Evolutionary conservation across 2,113 vertebrate genomes (phyloP), one percentile per base, ranked within the genome.

Genomic region (Zosterops lateralis): DNA sequence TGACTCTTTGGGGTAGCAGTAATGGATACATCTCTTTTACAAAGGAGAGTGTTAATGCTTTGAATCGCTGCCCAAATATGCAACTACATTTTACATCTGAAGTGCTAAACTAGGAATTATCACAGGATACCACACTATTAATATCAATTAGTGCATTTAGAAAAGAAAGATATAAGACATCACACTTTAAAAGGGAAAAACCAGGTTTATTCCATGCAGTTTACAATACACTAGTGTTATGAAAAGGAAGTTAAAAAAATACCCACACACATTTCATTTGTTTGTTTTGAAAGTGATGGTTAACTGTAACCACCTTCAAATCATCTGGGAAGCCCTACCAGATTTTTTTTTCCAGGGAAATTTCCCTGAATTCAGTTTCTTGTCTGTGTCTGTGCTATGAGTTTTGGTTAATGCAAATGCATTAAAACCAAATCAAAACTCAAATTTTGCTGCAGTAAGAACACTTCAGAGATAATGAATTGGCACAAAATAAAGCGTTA

Each of bases 211-310:
- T 97, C 76, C 95, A 93, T 88, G 83, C 85, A 88, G 57, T 92
- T 95, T 92, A 94, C 94, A 96, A 95, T 90, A 95, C 5, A 58
- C 53, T 84, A 91, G 82, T 95, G 91, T 93, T 95, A 94, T 76
- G 91, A 96, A 95, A 87, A 95, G 84, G 66, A 93, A 48, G 70
- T 93, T 95, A 91, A 95, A 97, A 96, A 97, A 97, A 94, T 92
- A 95, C 73, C 62, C 94, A 91, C 76, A 85, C 91, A 93, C 54
- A 57, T 84, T 93, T 89, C 54, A 81, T 85, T 93, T 86, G n/a
- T 71, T 92, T 91, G 36, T 72, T 95, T 94, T 87, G 66, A 94
- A 96, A 95, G 87, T 29, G 65, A 89, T 56, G 91, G 91, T 76
- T 91, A 74, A 71, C 51, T 80, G 40, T 80, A 93, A 90, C 85